Percentiles rank a stretch among this genome's conserved stretches.
Conservation (phyloP, 2,888 invertebrate genomes). For the Punctoribates punctum region DNA sequence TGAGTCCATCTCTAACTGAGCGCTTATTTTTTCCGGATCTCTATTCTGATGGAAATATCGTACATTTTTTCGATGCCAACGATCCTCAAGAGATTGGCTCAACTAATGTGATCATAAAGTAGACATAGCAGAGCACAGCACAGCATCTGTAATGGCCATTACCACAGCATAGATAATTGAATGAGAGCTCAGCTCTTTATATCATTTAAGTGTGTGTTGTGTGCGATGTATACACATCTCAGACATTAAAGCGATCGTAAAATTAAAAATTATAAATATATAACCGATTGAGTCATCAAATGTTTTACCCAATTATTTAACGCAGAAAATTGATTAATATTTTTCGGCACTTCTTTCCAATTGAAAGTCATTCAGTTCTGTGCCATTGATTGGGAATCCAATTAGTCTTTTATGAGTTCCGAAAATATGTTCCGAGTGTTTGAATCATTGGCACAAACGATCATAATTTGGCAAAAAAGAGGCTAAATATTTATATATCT, state of each 20-base stretch:
- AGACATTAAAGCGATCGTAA: conserved; percentile 20
- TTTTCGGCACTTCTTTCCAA: too few relatives aligned
- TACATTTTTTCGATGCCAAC: background rate
- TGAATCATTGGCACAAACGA: background rate
- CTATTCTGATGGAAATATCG: background rate
- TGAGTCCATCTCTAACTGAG: background rate
- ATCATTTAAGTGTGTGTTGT: background rate
- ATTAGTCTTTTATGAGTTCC: background rate
- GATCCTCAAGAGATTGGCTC: conserved; percentile 11
- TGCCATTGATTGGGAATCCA: background rate
- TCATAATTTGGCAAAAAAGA: background rate
- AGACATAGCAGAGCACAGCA: too few relatives aligned
- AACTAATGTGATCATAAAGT: background rate
- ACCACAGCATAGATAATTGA: conserved; percentile 27
- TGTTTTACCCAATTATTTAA: background rate
- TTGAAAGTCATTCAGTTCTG: too few relatives aligned
- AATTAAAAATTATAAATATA: conserved; percentile 18
- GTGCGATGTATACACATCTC: background rate
- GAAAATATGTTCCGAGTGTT: background rate
- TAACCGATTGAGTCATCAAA: background rate
- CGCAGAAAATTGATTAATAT: too few relatives aligned
- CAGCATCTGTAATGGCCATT: conserved; percentile 29
- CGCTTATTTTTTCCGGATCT: background rate
- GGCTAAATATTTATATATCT: background rate
- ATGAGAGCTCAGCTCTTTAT: conserved; percentile 3